Percentiles rank a stretch among this genome's conserved stretches.
These are phyloP conservation scores for Mimachlamys varia DNA, from an alignment of 2,888 invertebrate genomes.

Conservation along the genomic window DNA sequence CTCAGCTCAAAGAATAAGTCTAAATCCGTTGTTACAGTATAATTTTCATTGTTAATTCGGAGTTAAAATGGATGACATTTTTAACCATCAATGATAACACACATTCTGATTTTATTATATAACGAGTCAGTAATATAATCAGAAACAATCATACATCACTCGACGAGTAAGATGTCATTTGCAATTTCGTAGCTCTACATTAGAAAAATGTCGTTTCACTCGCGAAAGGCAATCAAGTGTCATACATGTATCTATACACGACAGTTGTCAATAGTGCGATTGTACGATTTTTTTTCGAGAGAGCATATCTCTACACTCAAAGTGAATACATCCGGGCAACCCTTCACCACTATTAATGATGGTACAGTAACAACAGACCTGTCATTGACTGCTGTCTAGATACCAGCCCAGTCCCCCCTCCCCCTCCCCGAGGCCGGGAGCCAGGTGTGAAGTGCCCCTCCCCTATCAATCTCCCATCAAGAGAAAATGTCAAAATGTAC, in stretches of 20 bases:
- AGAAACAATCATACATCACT: no score
- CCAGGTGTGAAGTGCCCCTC: neutral
- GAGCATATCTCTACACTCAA: neutral
- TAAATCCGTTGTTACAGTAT: no score
- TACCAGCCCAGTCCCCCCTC: neutral
- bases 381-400: neutral
- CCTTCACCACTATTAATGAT: neutral
- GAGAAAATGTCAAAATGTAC: conserved; percentile 23
- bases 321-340: neutral
- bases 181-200: neutral
- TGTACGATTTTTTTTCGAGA: neutral
- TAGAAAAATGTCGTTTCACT: neutral
- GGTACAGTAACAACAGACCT: neutral
- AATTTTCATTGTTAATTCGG: no score
- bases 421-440: neutral
- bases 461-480: neutral
- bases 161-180: no score
- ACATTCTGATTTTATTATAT: no score
- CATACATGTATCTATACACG: neutral
- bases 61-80: no score
- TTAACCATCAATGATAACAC: no score
- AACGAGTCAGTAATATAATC: no score
- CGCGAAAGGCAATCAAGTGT: neutral
- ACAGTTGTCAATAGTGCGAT: neutral
- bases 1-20: no score